phyloP scores from a whole-genome alignment of 2,888 invertebrate species.

The Chirona hameri region DNA sequence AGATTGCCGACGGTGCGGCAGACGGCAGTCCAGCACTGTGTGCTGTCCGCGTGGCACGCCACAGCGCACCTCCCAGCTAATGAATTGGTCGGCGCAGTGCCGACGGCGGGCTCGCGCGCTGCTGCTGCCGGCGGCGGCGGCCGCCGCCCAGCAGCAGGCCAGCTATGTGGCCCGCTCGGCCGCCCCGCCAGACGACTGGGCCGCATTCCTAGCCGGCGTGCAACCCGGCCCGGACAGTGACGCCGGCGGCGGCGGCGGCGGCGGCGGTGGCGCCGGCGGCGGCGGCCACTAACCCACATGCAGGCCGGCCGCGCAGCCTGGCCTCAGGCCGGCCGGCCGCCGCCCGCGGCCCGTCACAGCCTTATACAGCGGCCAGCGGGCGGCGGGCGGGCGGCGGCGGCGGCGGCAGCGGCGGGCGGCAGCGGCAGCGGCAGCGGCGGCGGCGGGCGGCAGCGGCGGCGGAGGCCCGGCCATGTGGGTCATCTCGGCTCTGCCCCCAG shows the following conservation, averaged over 20 bases:
- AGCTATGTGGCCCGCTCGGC: neutral
- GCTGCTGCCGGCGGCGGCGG: neutral
- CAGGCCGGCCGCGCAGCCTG: neutral
- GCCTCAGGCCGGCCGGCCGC: neutral
- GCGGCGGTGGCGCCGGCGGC: neutral
- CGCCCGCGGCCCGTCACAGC: neutral
- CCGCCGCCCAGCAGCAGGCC: neutral
- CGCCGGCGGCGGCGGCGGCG: neutral
- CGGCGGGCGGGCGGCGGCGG: neutral
- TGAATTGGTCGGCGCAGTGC: neutral
- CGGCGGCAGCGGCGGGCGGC: neutral
- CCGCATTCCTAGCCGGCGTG: neutral
- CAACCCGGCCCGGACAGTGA: neutral
- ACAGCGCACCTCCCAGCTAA: no score
- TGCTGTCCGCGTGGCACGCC: no score
- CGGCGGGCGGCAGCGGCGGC: neutral
- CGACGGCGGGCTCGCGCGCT: neutral
- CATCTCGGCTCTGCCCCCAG: neutral
- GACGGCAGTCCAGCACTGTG: no score
- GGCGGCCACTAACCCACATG: constrained; percentile 9
- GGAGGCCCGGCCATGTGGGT: neutral
- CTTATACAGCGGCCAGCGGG: neutral
- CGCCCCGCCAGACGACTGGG: neutral
- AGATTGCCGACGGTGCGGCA: no score
- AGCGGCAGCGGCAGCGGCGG: neutral